Base-by-base conservation (phyloP, 2,888 invertebrate species). In the Nephrocerus scutellatus region DNA sequence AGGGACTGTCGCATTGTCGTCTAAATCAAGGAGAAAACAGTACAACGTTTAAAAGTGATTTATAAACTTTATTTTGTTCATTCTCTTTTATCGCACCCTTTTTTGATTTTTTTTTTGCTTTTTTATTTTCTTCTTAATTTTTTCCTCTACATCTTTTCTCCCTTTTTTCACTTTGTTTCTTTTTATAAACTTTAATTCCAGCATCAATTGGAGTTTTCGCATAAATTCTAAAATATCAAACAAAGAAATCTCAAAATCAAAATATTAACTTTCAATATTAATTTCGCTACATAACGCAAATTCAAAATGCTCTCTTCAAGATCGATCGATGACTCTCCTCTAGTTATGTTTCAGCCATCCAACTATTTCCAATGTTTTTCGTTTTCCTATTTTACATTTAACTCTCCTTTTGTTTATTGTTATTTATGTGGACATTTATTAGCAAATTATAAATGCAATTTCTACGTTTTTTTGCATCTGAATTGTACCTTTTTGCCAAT, bases 121-220 rank as follows among this genome's bases (percentile, higher is more conserved):
- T 15, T 25, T 23, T 6, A 35, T 19, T 33, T 29, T 3, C 2
- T 36, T 31, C 25, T 32, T 34, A 32, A n/a, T 35, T 29, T 26
- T 23, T 39, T 10, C 36, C 23, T 34, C 41, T 26, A 35, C 20
- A n/a, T n/a, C n/a, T n/a, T n/a, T n/a, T n/a, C n/a, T n/a, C n/a
- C n/a, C 29, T 41, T 28, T 33, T 35, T 39, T 36, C 19, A 32
- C 36, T 42, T 40, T 36, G 23, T 39, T 47, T 36, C 36, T 36
- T 21, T 48, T 38, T 44, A 37, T 12, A 21, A 15, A 43, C 38
- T 26, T 30, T 39, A 46, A 44, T 54, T 52, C 28, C 49, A 56
- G 55, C 53, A 44, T 55, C 54, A 28, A 53, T 57, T 48, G 50
- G 53, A 54, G 48, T 51, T 44, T 53, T 50, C 41, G 51, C 53